Conservation (phyloP, 1,140 invertebrate genomes). For the Zaprionus vittiger region DNA sequence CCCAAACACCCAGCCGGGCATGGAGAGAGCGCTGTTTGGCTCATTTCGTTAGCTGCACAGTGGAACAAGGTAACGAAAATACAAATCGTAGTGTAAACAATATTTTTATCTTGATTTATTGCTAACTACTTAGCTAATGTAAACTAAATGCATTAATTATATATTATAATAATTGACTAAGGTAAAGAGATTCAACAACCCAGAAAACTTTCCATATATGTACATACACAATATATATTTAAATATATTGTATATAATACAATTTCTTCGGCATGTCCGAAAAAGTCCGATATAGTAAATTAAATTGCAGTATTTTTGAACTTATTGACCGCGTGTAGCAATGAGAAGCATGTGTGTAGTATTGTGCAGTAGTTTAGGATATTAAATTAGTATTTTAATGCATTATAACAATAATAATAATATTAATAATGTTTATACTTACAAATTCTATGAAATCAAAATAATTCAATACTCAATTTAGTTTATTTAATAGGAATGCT, state of each 20-base stretch:
- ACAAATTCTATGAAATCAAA: neutral
- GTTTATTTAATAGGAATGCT: no score
- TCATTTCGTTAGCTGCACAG: constrained; percentile 40
- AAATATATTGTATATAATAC: no score
- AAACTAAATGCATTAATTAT: no score
- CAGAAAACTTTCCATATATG: no score
- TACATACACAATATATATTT: no score
- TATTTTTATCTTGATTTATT: neutral
- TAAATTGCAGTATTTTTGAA: no score
- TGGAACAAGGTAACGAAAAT: neutral
- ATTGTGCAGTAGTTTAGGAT: neutral
- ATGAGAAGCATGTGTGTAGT: no score
- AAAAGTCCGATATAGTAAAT: no score
- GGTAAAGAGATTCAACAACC: no score
- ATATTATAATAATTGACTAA: no score
- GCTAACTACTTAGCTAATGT: neutral
- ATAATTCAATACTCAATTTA: neutral
- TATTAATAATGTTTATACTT: neutral
- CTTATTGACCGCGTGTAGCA: no score
- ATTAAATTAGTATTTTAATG: neutral
- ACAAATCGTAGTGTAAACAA: neutral
- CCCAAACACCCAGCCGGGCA: constrained; percentile 9
- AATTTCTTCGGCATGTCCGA: no score
- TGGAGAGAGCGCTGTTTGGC: constrained; percentile 24
- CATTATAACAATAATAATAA: neutral